A percentile compares a stretch with the other conserved stretches of the same genome.
Conservation (phyloP, 2,113 vertebrate species). For the Lophura nycthemera region DNA sequence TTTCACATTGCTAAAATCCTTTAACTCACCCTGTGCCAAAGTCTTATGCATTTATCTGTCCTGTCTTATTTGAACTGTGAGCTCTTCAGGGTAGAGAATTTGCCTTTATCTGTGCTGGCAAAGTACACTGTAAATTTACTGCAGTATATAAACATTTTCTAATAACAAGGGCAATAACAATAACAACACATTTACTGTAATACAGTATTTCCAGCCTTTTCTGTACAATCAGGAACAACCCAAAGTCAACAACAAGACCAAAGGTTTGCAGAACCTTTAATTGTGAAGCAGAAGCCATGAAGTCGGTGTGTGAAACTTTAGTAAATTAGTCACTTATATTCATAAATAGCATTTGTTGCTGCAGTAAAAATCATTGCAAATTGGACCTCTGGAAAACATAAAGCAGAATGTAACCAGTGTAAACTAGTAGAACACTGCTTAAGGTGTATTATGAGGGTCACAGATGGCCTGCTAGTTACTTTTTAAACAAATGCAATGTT, state of each 20-base stretch:
- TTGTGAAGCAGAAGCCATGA: background rate
- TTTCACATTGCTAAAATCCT: background rate
- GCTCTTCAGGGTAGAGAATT: slow-evolving; percentile 1
- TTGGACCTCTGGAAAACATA: slow-evolving; percentile 60
- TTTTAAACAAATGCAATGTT: slow-evolving; percentile 87
- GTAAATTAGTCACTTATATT: slow-evolving; percentile 78
- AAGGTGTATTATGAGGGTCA: slow-evolving; percentile 76
- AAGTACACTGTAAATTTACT: slow-evolving; percentile 15
- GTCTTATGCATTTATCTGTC: background rate
- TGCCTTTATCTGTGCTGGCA: slow-evolving; percentile 8
- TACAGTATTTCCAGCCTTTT: background rate
- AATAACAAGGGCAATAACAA: slow-evolving; percentile 49
- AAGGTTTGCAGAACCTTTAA: slow-evolving; percentile 47
- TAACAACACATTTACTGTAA: slow-evolving; percentile 33
- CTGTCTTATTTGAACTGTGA: slow-evolving; percentile 36
- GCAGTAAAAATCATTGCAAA: slow-evolving; percentile 54
- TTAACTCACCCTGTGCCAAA: background rate
- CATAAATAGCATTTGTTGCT: slow-evolving; percentile 38
- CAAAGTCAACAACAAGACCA: background rate
- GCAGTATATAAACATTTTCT: slow-evolving; percentile 33
- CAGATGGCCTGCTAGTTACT: slow-evolving; percentile 83
- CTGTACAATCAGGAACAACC: background rate
- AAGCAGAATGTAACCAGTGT: slow-evolving; percentile 68
- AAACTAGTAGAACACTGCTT: slow-evolving; percentile 73
- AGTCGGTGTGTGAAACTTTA: slow-evolving; percentile 41